Evolutionary conservation across 2,113 vertebrate species (phyloP).

Genomic region (Danionella cerebrum): DNA sequence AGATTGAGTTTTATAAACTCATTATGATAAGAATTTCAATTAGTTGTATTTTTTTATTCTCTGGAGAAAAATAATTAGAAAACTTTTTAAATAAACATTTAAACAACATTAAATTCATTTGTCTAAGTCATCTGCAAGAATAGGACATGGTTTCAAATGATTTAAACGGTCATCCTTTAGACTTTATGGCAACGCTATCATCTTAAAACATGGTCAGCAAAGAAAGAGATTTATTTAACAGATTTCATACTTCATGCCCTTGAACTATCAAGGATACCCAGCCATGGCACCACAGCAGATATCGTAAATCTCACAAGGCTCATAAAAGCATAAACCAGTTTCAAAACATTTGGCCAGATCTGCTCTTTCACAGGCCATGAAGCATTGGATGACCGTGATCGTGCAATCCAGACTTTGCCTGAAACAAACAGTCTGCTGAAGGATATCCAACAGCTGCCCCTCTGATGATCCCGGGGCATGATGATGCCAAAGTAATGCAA

Average conservation of each 20-base stretch:
- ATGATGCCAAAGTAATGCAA: slow-evolving; percentile 48
- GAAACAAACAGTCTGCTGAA: not conserved
- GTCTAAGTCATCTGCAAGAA: too few species aligned
- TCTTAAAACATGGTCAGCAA: too few species aligned
- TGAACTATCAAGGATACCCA: not conserved
- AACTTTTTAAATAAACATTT: too few species aligned
- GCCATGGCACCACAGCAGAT: not conserved
- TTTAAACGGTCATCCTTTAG: too few species aligned
- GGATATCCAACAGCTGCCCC: slow-evolving; percentile 22
- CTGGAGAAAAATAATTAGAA: too few species aligned
- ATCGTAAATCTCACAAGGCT: not conserved
- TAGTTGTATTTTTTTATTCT: too few species aligned
- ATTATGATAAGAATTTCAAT: too few species aligned
- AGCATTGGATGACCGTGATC: slow-evolving; percentile 41
- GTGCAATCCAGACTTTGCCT: slow-evolving; percentile 41
- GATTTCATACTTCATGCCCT: not conserved
- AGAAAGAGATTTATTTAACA: too few species aligned
- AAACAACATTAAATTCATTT: too few species aligned
- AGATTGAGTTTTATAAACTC: too few species aligned
- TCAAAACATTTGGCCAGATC: slow-evolving; percentile 17
- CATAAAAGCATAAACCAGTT: slow-evolving; percentile 39
- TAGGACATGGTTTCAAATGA: too few species aligned
- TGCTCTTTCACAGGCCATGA: not conserved
- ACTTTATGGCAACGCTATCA: too few species aligned
- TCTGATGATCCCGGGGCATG: not conserved